Conservation (phyloP, 30 jellyfish, hydroid and myxozoan species). For the Chironex yamaguchii region DNA sequence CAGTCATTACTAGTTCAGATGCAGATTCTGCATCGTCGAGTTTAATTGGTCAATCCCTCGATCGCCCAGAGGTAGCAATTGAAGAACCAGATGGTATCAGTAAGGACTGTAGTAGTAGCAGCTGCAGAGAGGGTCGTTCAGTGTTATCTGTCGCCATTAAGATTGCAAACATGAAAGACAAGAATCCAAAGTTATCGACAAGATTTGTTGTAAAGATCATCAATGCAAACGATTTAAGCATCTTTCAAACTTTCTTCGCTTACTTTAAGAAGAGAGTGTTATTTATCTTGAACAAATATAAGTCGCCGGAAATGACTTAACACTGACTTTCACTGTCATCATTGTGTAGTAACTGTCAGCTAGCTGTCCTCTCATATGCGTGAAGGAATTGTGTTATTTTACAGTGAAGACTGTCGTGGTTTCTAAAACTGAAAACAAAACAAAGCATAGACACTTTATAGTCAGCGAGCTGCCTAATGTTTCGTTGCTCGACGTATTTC, state of each 20-base stretch:
- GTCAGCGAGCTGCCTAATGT: too few species aligned
- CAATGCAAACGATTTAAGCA: slow-evolving; percentile 37
- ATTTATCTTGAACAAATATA: slow-evolving; percentile 25
- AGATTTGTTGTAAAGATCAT: slow-evolving; percentile 30
- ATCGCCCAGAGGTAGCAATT: neutral
- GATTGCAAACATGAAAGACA: neutral
- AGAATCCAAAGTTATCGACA: slow-evolving; percentile 1
- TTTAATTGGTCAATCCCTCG: neutral
- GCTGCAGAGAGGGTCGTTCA: neutral
- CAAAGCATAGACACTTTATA: too few species aligned
- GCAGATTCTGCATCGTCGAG: neutral
- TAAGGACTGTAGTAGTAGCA: neutral
- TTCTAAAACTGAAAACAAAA: too few species aligned
- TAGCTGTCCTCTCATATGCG: too few species aligned
- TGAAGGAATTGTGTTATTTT: too few species aligned
- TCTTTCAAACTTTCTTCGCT: slow-evolving; percentile 87
- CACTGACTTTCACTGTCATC: too few species aligned
- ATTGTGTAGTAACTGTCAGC: too few species aligned
- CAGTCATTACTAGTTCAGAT: neutral
- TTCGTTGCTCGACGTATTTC: too few species aligned
- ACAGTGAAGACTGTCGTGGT: too few species aligned
- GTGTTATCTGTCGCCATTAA: slow-evolving; percentile 6
- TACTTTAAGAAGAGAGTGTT: slow-evolving; percentile 72
- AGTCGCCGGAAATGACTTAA: too few species aligned
- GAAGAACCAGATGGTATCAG: neutral